These are phyloP conservation scores for Esox niger DNA, from an alignment of 2,113 vertebrate species.

Conservation along the genomic window DNA sequence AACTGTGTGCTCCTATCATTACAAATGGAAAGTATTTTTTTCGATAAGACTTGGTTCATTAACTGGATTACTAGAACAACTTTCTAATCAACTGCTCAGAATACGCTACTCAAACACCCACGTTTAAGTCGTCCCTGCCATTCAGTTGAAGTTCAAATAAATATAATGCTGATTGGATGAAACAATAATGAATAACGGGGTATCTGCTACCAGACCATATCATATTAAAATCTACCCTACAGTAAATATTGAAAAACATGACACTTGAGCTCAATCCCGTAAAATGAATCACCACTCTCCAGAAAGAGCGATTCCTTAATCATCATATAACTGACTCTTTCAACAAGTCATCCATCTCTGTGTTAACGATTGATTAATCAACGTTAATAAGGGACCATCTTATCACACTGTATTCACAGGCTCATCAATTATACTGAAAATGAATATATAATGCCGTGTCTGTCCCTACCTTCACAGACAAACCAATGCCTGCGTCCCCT, in stretches of 20 bases:
- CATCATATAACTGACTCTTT: background rate
- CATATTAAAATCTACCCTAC: background rate
- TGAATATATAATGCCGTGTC: background rate
- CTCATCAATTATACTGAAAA: background rate
- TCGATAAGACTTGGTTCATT: too few relatives aligned
- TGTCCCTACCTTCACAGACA: background rate
- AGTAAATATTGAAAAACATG: background rate
- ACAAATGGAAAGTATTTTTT: conserved; percentile 7
- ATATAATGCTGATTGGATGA: background rate
- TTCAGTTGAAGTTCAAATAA: too few relatives aligned
- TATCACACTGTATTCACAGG: background rate
- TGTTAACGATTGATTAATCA: conserved; percentile 9
- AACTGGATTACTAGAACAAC: background rate
- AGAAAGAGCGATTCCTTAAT: background rate
- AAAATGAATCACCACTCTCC: background rate
- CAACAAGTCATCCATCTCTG: conserved; percentile 10
- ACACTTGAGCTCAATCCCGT: background rate
- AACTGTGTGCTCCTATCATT: background rate
- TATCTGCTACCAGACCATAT: background rate
- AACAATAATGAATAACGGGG: too few relatives aligned
- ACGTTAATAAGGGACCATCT: conserved; percentile 1
- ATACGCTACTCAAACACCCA: background rate
- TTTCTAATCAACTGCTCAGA: background rate
- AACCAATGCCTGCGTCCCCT: background rate
- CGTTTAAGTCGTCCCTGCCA: background rate